phyloP scores from a whole-genome alignment of 2,888 invertebrate genomes.

The Cheilosia soror region DNA sequence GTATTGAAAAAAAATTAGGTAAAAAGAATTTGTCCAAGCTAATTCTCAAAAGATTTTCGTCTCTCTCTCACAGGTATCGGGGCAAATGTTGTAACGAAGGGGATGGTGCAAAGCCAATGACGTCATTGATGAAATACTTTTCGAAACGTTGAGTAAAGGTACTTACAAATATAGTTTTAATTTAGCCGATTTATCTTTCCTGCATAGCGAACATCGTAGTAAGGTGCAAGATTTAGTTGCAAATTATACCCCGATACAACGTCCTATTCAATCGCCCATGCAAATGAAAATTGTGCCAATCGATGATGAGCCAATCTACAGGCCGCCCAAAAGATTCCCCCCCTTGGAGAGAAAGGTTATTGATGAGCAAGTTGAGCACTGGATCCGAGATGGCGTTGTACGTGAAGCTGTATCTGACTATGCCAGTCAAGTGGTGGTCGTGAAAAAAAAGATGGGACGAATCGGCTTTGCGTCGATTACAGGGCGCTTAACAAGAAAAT shows the following conservation, averaged over 20 bases:
- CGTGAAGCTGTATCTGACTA: constrained; percentile 71
- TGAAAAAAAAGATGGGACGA: constrained; percentile 42
- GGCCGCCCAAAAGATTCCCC: constrained; percentile 47
- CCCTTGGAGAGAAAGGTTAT: constrained; percentile 38
- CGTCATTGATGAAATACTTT: constrained; percentile 6
- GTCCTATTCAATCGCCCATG: constrained; percentile 5
- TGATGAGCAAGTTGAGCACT: constrained; percentile 32
- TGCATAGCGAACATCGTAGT: not conserved
- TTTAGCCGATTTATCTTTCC: constrained; percentile 13
- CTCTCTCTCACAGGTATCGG: constrained; percentile 17
- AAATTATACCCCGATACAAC: constrained; percentile 2
- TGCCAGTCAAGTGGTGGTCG: constrained; percentile 75
- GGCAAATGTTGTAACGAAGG: constrained; percentile 15
- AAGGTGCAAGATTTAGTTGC: constrained; percentile 2
- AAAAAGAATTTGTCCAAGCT: too few species aligned
- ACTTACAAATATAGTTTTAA: constrained; percentile 18
- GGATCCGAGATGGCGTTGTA: constrained; percentile 33
- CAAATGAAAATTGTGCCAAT: constrained; percentile 52
- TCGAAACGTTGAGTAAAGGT: constrained; percentile 12
- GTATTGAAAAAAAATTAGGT: too few species aligned
- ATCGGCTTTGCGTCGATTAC: too few species aligned
- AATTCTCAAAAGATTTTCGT: constrained; percentile 17
- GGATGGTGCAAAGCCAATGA: constrained; percentile 4
- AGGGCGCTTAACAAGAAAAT: too few species aligned
- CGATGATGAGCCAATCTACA: constrained; percentile 42